A percentile compares a stretch with the other conserved stretches of the same genome.
phyloP scores from a whole-genome alignment of 2,113 vertebrate species.

The Indicator maculatus region DNA sequence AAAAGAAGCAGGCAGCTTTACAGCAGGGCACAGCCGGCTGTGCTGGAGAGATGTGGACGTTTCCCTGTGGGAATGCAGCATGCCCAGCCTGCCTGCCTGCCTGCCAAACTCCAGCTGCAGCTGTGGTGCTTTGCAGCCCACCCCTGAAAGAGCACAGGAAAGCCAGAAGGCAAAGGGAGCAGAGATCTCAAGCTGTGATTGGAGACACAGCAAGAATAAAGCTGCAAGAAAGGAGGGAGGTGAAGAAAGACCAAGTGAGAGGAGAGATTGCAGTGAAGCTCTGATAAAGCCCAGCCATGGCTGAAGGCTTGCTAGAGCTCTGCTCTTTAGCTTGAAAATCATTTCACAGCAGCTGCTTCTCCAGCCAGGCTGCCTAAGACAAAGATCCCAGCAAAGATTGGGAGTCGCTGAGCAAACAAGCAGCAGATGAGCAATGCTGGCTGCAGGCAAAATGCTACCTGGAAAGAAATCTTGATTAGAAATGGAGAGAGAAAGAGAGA shows the following conservation, averaged over 20 bases:
- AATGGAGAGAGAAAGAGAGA: background rate
- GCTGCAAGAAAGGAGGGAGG: background rate
- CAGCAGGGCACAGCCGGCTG: background rate
- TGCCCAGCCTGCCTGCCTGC: background rate
- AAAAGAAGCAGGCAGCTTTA: rapidly evolving
- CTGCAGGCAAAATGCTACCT: constrained; percentile 6
- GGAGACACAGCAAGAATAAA: background rate
- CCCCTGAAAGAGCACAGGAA: background rate
- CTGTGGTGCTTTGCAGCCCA: background rate
- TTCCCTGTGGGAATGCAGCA: rapidly evolving
- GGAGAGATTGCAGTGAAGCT: background rate
- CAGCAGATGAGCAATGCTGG: background rate
- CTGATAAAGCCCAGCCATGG: background rate
- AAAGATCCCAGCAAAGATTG: background rate
- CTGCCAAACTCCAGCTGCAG: background rate
- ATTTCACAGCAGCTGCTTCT: background rate
- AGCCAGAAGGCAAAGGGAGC: background rate
- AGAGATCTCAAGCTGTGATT: background rate
- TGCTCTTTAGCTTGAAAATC: background rate
- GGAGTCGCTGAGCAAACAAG: background rate
- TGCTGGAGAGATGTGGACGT: rapidly evolving
- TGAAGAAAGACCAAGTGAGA: background rate
- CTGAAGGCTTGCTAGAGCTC: background rate
- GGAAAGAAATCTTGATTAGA: background rate
- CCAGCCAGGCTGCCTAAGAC: background rate